These are phyloP conservation scores for Picus viridis DNA, from an alignment of 2,797 vertebrate species.

Conservation along the genomic window DNA sequence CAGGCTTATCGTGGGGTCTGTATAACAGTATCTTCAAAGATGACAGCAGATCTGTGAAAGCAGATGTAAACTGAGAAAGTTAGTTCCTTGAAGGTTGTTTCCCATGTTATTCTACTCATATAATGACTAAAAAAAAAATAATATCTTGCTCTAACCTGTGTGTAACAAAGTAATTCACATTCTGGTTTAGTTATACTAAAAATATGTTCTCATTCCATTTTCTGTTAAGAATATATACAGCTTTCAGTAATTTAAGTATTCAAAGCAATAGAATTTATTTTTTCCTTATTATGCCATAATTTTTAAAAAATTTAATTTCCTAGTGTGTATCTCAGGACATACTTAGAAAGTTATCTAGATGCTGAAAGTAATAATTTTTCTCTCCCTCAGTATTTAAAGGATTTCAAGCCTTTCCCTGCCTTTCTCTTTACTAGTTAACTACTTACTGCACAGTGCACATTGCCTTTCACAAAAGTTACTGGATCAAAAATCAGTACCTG, in stretches of 20 bases:
- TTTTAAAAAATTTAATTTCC: background rate
- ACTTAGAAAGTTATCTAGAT: background rate
- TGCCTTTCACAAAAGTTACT: background rate
- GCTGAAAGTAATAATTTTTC: background rate
- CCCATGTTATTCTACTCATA: background rate
- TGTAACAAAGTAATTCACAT: background rate
- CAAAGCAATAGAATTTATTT: background rate
- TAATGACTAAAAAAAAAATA: background rate
- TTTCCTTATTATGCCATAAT: background rate
- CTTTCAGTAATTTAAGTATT: background rate
- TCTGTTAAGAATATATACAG: background rate
- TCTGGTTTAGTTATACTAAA: background rate
- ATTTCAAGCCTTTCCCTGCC: background rate
- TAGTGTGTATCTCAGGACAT: background rate
- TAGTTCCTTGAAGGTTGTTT: background rate
- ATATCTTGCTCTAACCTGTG: background rate
- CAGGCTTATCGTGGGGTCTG: background rate
- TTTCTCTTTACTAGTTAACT: background rate
- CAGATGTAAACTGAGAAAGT: background rate
- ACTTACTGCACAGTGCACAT: background rate
- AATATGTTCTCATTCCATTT: background rate
- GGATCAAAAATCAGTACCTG: background rate
- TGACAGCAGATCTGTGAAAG: background rate
- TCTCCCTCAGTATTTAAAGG: background rate
- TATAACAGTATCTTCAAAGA: background rate